phyloP scores from a whole-genome alignment of 2,888 invertebrate genomes.

The Aplocera efformata region DNA sequence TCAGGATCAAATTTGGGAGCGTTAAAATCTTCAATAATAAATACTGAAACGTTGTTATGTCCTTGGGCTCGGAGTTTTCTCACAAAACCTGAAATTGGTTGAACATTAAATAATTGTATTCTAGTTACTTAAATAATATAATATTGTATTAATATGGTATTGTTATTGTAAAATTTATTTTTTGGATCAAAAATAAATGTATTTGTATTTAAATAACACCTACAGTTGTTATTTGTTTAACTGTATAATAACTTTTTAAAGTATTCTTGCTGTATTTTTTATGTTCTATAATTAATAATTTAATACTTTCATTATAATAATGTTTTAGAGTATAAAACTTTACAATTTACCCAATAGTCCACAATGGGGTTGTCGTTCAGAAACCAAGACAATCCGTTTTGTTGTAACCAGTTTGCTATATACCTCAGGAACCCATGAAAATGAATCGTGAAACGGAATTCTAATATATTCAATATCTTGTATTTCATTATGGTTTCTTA shows the following conservation, averaged over 20 bases:
- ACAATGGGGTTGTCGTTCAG: conserved; percentile 43
- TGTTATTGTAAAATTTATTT: no score
- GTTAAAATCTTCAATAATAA: conserved; percentile 68
- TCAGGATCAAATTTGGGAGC: conserved; percentile 74
- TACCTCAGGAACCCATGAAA: conserved; percentile 44
- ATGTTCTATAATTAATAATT: no score
- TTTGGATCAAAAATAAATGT: no score
- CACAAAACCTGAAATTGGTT: conserved; percentile 82
- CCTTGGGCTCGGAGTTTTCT: conserved; percentile 84
- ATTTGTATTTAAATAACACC: no score
- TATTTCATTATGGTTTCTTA: conserved; percentile 11
- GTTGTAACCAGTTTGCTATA: conserved; percentile 39
- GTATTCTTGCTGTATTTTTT: no score
- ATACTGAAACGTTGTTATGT: conserved; percentile 56
- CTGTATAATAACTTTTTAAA: no score
- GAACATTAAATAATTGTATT: no score
- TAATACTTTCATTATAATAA: no score
- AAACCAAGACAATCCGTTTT: conserved; percentile 42
- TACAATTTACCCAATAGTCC: conserved; percentile 43
- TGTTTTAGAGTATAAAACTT: no score
- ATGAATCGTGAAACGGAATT: conserved; percentile 40
- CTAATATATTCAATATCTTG: conserved; percentile 27
- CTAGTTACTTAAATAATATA: no score
- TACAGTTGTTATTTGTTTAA: no score
- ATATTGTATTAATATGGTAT: no score